Conservation (phyloP, 2,113 vertebrate genomes). For the Corvus cornix region DNA sequence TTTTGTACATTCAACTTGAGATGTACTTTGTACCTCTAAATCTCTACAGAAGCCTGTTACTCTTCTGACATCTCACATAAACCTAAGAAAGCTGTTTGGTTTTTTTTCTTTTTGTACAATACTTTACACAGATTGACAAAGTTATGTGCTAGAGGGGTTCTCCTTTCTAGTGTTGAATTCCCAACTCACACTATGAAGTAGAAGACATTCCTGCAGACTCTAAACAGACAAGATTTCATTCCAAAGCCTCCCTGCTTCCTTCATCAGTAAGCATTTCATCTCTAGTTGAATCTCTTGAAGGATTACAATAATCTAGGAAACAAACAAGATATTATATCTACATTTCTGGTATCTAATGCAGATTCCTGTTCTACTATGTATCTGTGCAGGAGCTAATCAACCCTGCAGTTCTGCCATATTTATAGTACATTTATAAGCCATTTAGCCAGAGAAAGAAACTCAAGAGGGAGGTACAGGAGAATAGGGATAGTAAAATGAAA, state of each 20-base stretch:
- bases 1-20: neutral
- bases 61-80: neutral
- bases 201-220: neutral
- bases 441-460: neutral
- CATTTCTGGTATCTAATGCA: neutral
- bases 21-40: neutral
- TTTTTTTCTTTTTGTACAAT: neutral
- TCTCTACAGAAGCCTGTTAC: neutral
- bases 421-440: neutral
- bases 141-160: neutral
- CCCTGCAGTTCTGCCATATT: neutral
- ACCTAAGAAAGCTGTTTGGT: neutral
- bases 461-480: neutral
- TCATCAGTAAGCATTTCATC: neutral
- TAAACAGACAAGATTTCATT: neutral
- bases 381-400: neutral
- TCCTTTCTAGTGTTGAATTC: neutral
- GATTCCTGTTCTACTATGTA: neutral
- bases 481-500: neutral
- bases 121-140: neutral
- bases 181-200: neutral
- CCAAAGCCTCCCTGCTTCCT: neutral
- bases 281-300: neutral
- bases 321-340: neutral
- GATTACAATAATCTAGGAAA: neutral